Evolutionary conservation across 2,113 vertebrate species (phyloP), one percentile per base, ranked within the genome.

Genomic region (Clarias magur): DNA sequence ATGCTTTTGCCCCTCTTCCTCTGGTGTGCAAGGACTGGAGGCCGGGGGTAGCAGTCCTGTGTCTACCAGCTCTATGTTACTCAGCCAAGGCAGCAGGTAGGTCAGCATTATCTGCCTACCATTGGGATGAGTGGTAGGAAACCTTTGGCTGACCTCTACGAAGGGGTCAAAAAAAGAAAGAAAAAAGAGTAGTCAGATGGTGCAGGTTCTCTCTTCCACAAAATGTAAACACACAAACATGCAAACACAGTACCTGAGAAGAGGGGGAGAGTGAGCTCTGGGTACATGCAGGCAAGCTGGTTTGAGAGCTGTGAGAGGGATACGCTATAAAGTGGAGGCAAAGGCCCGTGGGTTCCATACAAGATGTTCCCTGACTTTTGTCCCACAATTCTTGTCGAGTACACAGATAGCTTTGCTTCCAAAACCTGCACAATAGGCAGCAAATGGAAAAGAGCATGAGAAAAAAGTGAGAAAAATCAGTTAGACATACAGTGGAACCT

Each of bases 41-140:
- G 96, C 95, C 0, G 97, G 97, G 15, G 98, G 97, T 1, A 98
- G 94, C 27, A 99, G 96, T n/a, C 97, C 96, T 16, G 96, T 97
- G 94, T 99, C 98, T 82, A 99, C 95, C 57, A 99, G 96, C 88
- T 99, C 98, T 10, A 99, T 97, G 93, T 99, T 99, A 91, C 96
- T 97, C 70, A 99, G 96, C 98, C 98, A 99, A 0, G 98, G 98
- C 0, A 99, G 94, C 88, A 99, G 95, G 91, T 99, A 99, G 91
- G 98, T 97, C 34, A 99, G 95, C 98, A 99, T 99, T 90, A 98
- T 97, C 95, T 99, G 98, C 21, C 98, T 96, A 27, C 98, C 98
- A 1, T 99, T 99, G 3, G 98, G 95, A 89, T 99, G 98, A 0
- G 98, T 99, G 67, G 98, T 99, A 86, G 98, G 95, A 92, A 99